A percentile compares a stretch with the other conserved stretches of the same genome.
Conservation (phyloP, 2,888 invertebrate species). For the Neoaliturus tenellus region DNA sequence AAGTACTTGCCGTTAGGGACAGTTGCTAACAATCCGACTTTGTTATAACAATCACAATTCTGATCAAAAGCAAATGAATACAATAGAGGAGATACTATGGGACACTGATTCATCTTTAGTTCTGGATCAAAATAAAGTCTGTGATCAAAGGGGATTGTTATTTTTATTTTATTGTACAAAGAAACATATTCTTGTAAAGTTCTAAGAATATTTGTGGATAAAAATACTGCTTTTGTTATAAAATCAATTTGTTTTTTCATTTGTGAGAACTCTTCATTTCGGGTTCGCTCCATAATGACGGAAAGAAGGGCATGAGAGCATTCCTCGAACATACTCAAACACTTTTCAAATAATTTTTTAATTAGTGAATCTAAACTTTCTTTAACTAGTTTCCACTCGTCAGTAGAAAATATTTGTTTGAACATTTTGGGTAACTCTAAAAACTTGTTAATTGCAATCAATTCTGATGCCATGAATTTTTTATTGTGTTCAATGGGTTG, state of each 20-base stretch:
- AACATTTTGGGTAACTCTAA: neutral
- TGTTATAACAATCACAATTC: neutral
- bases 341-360: neutral
- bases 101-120: neutral
- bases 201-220: neutral
- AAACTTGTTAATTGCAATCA: neutral
- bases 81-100: neutral
- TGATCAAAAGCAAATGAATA: neutral
- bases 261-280: neutral
- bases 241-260: neutral
- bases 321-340: neutral
- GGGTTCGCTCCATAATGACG: neutral
- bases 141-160: neutral
- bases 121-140: neutral
- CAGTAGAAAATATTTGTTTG: neutral
- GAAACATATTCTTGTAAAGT: neutral
- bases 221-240: neutral
- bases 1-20: neutral
- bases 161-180: slow-evolving; percentile 6
- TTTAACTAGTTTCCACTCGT: slow-evolving; percentile 1
- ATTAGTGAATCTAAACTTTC: neutral
- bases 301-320: neutral
- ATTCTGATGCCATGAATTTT: neutral
- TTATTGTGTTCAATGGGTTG: neutral
- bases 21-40: neutral